phyloP scores from a whole-genome alignment of 35 echinoderm and acorn worm genomes.

The Ptychodera flava region DNA sequence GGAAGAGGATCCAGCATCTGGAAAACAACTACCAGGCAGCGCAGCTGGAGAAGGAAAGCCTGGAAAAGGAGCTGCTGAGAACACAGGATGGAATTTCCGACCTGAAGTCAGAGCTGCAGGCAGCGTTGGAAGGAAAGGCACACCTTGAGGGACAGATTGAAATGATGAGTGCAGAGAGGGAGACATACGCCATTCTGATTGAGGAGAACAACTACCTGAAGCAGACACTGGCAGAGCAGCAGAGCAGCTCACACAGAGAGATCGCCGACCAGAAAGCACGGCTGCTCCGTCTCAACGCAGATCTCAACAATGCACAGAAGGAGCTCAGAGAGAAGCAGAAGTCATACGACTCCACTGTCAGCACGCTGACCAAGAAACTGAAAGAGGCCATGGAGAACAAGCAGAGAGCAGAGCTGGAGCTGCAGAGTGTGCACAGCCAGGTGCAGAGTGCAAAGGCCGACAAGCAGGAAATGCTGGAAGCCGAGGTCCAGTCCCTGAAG shows the following conservation, averaged over 20 bases:
- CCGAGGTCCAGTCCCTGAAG: slow-evolving; percentile 31
- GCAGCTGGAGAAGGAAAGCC: slow-evolving; percentile 21
- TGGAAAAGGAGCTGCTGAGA: slow-evolving; percentile 31
- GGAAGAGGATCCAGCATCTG: slow-evolving; percentile 33
- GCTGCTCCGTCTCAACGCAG: slow-evolving; percentile 44
- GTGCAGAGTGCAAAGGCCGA: neutral
- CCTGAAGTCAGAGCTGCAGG: slow-evolving; percentile 60
- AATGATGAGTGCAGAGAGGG: slow-evolving; percentile 70
- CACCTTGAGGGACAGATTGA: slow-evolving; percentile 90
- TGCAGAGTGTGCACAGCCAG: slow-evolving; percentile 23
- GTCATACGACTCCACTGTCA: slow-evolving; percentile 36
- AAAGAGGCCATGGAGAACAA: slow-evolving; percentile 55
- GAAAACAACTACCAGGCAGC: slow-evolving; percentile 34
- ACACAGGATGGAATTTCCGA: slow-evolving; percentile 32
- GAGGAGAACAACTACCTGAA: slow-evolving; percentile 71
- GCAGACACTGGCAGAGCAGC: slow-evolving; percentile 61
- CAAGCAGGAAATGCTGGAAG: slow-evolving; percentile 39
- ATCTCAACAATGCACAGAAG: slow-evolving; percentile 63
- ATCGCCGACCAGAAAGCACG: slow-evolving; percentile 72
- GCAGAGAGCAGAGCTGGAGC: slow-evolving; percentile 43
- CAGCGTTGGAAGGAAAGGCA: slow-evolving; percentile 63
- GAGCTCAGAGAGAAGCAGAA: slow-evolving; percentile 72
- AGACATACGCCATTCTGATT: slow-evolving; percentile 48
- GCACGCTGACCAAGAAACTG: slow-evolving; percentile 37
- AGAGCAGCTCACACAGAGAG: slow-evolving; percentile 68